These are phyloP conservation scores for Sogatella furcifera DNA, from an alignment of 1,140 invertebrate species.

Conservation along the genomic window DNA sequence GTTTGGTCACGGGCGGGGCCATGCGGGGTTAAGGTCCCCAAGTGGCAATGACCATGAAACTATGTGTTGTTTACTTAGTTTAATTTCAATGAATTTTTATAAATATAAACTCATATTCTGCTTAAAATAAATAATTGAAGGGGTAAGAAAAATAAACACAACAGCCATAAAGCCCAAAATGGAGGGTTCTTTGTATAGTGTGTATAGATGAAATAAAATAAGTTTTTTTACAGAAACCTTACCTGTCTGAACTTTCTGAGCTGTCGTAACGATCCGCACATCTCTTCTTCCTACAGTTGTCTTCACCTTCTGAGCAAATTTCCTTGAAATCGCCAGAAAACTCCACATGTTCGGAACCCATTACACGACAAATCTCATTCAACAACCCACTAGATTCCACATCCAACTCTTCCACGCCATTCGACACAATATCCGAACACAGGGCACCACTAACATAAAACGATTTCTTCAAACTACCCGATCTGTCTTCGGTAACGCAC, in stretches of 20 bases:
- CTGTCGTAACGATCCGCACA: slow-evolving; percentile 79
- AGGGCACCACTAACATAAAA: slow-evolving; percentile 9
- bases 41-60: neutral
- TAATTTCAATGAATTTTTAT: too few relatives aligned
- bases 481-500: neutral
- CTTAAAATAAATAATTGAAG: too few relatives aligned
- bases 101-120: too few relatives aligned
- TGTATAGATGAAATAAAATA: neutral
- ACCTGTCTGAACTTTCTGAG: slow-evolving; percentile 83
- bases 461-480: slow-evolving; percentile 1
- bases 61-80: too few relatives aligned
- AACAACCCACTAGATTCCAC: slow-evolving; percentile 1
- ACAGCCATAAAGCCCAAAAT: neutral
- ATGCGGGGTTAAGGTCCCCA: neutral
- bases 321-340: slow-evolving; percentile 8
- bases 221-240: slow-evolving; percentile 13
- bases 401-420: slow-evolving; percentile 8
- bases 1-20: neutral
- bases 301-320: slow-evolving; percentile 15
- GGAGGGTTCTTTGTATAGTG: neutral
- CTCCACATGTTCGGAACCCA: slow-evolving; percentile 13
- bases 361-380: slow-evolving; percentile 9
- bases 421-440: slow-evolving; percentile 12
- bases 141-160: too few relatives aligned
- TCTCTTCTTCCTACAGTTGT: slow-evolving; percentile 59